Evolutionary conservation across 2,888 invertebrate genomes (phyloP), one percentile per base, ranked within the genome.

Genomic region (Alloplasta piceator): DNA sequence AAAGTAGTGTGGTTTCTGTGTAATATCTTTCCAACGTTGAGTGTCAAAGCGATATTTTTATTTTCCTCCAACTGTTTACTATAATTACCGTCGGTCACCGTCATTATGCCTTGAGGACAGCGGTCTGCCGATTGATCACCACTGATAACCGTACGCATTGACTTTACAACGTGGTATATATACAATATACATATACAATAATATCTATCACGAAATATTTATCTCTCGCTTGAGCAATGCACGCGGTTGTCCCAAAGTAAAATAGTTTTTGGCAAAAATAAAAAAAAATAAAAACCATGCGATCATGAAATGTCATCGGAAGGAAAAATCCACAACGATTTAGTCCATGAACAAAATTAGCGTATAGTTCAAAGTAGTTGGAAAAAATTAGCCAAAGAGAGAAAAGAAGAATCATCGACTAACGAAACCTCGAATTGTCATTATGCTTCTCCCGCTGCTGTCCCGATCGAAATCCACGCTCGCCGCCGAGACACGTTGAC

Each of bases 141-240:
- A 61, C 43, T 61, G 75, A 75, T 60, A 75, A 68, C 50, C 75
- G 75, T 75, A 75, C 75, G 67, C 74, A 74, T 67, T 74, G 66
- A 75, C 67, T 75, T 75, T 52, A 48, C 39, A 46, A 16, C 43
- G 67, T 68, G 75, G 75, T 75, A 75, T 75, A 68, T 75, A 75
- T 75, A 52, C n/a, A n/a, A n/a, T 26, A 1, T 26, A 26, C 1
- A 26, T 3, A 26, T 26, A 26, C 26, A 26, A 26, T 26, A 26
- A 26, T 26, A 26, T 26, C 26, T 26, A 1, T 26, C 26, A 26
- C 26, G 26, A 3, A 26, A 56, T 43, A 64, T 43, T 10, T 70
- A 46, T 52, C 56, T 56, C 36, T 68, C 55, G 75, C 75, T 76
- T 76, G 52, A 76, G 50, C 67, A 60, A 60, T 52, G 74, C 74